A percentile compares a stretch with the other conserved stretches of the same genome.
phyloP scores from a whole-genome alignment of 1,140 invertebrate species.

The Drosophila triauraria region DNA sequence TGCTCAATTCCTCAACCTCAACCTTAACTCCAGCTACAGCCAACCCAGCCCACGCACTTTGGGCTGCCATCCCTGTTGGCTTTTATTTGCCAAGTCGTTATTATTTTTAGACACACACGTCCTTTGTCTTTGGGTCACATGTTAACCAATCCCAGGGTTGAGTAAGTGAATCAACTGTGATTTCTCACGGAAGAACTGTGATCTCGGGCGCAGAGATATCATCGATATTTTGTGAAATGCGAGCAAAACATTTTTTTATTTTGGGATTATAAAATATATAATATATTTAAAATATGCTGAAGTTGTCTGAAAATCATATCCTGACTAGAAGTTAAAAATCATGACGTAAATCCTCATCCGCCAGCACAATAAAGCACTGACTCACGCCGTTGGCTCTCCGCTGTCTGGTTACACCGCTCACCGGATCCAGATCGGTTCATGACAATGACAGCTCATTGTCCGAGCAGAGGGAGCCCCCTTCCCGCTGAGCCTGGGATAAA shows the following conservation, averaged over 20 bases:
- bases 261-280: too few relatives aligned
- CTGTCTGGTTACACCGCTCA: slow-evolving; percentile 19
- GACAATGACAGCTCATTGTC: slow-evolving; percentile 72
- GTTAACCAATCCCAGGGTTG: slow-evolving; percentile 41
- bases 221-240: background rate
- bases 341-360: slow-evolving; percentile 3
- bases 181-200: slow-evolving; percentile 24
- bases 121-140: slow-evolving; percentile 55
- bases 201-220: background rate
- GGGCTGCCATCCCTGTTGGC: slow-evolving; percentile 36
- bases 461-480: slow-evolving; percentile 15
- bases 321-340: background rate
- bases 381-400: slow-evolving; percentile 6
- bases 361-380: background rate
- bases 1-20: slow-evolving; percentile 29
- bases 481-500: slow-evolving; percentile 48
- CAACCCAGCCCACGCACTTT: slow-evolving; percentile 67
- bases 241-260: background rate
- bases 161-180: slow-evolving; percentile 45
- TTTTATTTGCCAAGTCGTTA: slow-evolving; percentile 82
- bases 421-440: slow-evolving; percentile 57
- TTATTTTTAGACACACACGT: slow-evolving; percentile 74
- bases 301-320: background rate
- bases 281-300: too few relatives aligned
- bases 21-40: slow-evolving; percentile 19